Percentiles rank a stretch among this genome's conserved stretches.
These are phyloP conservation scores for Ctenicera cuprea DNA, from an alignment of 2,888 invertebrate species.

Conservation along the genomic window DNA sequence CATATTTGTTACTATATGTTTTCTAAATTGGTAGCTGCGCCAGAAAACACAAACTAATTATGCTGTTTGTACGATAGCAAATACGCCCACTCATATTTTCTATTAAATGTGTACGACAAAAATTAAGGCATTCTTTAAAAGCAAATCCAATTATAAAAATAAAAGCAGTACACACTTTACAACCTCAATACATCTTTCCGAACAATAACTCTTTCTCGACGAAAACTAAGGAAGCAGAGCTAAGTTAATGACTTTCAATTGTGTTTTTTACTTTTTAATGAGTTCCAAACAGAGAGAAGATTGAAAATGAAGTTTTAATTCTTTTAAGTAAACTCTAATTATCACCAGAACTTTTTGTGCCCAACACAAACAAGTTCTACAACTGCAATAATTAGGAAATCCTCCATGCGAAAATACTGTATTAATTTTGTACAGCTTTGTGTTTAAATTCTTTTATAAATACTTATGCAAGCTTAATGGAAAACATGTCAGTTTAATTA, in stretches of 20 bases:
- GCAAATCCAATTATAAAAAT: slow-evolving; percentile 13
- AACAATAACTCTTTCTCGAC: slow-evolving; percentile 1
- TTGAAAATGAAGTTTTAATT: slow-evolving; percentile 42
- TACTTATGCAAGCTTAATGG: neutral
- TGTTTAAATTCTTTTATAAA: slow-evolving; percentile 2
- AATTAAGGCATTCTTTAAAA: neutral
- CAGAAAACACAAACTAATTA: too few species aligned
- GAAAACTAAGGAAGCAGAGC: slow-evolving; percentile 7
- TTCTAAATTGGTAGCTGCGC: too few species aligned
- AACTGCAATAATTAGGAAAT: slow-evolving; percentile 2
- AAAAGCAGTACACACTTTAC: slow-evolving; percentile 10
- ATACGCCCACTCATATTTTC: too few species aligned
- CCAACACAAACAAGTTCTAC: slow-evolving; percentile 11
- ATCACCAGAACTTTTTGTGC: slow-evolving; percentile 32
- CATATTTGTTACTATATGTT: too few species aligned
- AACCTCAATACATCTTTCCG: neutral
- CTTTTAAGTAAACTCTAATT: slow-evolving; percentile 42
- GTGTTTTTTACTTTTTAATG: slow-evolving; percentile 40
- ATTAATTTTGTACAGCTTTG: neutral
- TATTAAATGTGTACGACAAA: too few species aligned
- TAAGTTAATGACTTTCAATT: slow-evolving; percentile 34
- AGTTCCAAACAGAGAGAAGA: slow-evolving; percentile 20
- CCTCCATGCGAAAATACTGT: neutral
- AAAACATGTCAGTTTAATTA: slow-evolving; percentile 37
- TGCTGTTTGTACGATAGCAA: too few species aligned